Base-by-base conservation (phyloP, 2,888 invertebrate genomes). In the Galerucella pusilla region DNA sequence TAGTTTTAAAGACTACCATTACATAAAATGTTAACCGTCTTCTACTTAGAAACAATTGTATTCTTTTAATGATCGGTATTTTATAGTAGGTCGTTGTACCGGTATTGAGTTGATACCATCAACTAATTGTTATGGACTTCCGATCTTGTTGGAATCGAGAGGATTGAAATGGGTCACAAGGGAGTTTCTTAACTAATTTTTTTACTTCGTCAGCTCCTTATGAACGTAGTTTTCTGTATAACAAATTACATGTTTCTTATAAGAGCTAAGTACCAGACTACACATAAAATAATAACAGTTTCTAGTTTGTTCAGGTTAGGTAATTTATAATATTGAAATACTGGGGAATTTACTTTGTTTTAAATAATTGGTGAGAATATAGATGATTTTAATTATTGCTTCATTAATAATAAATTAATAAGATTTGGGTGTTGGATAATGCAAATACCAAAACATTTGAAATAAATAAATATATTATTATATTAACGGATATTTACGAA, bases 161-260 rank as follows among this genome's bases (percentile, higher is more conserved):
- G 64, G 14, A 42, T 42, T 42, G 16, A 64, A 64, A 64, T 64
- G 45, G 64, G 64, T 64, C 64, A 64, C 14, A n/a, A 16, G 64
- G 16, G 64, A 64, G 64, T 16, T 64, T 9, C 12, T 45, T 64
- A 64, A 64, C 16, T 64, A 42, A 4, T 25, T 16, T 64, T 64
- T 64, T 64, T 64, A 35, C 45, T 45, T 42, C n/a, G 16, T 16
- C 10, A 64, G 35, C 42, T 64, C 42, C 35, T 45, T 45, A 64
- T 42, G n/a, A 42, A 45, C 35, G 9, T n/a, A 42, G 10, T 64
- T 16, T 42, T 64, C 35, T 45, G 64, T 64, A 64, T 64, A n/a
- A 45, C 64, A 64, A 64, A 64, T 64, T 64, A 64, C 64, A 45
- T 10, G 64, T 64, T 64, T 64, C 64, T 64, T 45, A 45, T 45